Evolutionary conservation across 2,888 invertebrate genomes (phyloP).

Genomic region (Glaucopsyche alexis): DNA sequence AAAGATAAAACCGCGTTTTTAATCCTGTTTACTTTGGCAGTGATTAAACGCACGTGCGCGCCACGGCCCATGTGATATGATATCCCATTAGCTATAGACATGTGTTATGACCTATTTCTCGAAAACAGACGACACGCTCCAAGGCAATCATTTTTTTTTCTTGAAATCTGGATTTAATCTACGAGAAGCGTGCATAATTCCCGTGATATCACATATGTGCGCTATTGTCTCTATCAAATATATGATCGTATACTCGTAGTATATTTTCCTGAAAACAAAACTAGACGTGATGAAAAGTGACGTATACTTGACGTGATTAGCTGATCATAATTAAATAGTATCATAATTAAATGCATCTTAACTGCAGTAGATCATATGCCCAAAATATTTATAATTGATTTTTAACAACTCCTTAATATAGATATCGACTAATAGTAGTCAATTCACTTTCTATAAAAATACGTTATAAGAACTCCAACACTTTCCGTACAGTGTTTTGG

Average conservation of each 20-base stretch:
- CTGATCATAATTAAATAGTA: neutral
- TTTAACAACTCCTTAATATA: too few relatives aligned
- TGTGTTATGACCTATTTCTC: slow-evolving; percentile 25
- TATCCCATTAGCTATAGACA: slow-evolving; percentile 30
- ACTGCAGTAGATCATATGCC: neutral
- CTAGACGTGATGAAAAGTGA: too few relatives aligned
- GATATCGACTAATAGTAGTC: too few relatives aligned
- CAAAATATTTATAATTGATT: too few relatives aligned
- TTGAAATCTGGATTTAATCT: slow-evolving; percentile 7
- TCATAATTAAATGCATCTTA: neutral
- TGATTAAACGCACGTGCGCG: slow-evolving; percentile 72
- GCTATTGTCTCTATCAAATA: neutral
- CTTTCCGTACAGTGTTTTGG: too few relatives aligned
- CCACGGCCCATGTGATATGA: slow-evolving; percentile 40
- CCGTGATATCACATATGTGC: neutral
- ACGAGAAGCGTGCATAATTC: slow-evolving; percentile 6
- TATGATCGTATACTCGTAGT: too few relatives aligned
- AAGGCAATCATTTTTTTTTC: slow-evolving; percentile 1
- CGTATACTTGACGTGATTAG: neutral
- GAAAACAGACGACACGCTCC: slow-evolving; percentile 20
- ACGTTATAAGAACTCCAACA: too few relatives aligned
- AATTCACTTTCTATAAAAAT: too few relatives aligned
- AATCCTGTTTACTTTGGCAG: slow-evolving; percentile 54
- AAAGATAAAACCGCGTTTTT: slow-evolving; percentile 37
- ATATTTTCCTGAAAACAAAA: too few relatives aligned